Evolutionary conservation across 2,113 vertebrate species (phyloP).

Genomic region (Megalops atlanticus): DNA sequence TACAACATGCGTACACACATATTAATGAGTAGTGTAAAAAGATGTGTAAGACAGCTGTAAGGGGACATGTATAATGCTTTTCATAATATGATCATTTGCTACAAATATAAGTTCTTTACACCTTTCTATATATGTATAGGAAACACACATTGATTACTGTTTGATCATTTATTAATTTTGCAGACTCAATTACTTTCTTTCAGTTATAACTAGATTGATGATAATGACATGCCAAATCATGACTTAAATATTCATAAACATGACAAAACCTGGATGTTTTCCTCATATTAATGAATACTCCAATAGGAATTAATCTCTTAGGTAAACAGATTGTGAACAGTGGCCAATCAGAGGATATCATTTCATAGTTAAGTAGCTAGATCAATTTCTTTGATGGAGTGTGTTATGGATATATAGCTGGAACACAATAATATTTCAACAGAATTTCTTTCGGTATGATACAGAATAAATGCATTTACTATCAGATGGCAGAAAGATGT

Average conservation of each 20-base stretch:
- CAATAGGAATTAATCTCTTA: not conserved
- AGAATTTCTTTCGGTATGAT: not conserved
- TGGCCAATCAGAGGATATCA: no score
- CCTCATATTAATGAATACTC: not conserved
- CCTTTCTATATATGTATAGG: no score
- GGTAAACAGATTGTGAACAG: not conserved
- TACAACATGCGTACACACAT: no score
- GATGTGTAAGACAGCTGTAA: no score
- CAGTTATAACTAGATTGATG: no score
- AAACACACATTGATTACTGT: no score
- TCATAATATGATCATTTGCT: not conserved
- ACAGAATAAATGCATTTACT: not conserved
- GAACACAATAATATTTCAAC: not conserved
- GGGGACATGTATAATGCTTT: no score
- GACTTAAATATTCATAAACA: no score
- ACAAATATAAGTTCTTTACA: not conserved
- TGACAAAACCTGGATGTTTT: not conserved
- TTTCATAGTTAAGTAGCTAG: not conserved
- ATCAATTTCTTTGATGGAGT: not conserved
- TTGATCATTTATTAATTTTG: no score
- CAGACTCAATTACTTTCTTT: no score
- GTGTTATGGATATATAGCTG: not conserved
- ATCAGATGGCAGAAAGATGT: slow-evolving; percentile 37
- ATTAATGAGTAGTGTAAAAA: no score
- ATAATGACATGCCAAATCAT: no score